Conservation (phyloP, 2,113 vertebrate species). For the Zosterops lateralis region DNA sequence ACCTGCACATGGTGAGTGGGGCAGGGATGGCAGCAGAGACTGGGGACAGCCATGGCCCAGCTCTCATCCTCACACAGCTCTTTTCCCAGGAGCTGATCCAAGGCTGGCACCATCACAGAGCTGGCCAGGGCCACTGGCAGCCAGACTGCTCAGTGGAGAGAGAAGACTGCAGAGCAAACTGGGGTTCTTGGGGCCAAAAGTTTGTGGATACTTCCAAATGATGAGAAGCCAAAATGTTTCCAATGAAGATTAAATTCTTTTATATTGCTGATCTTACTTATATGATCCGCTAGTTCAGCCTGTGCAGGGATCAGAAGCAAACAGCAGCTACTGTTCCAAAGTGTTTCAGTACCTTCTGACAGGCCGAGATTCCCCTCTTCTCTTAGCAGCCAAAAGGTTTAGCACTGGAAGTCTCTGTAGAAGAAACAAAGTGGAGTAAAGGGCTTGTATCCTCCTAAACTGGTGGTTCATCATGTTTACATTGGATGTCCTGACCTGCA, state of each 20-base stretch:
- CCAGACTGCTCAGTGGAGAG: not conserved
- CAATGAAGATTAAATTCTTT: not conserved
- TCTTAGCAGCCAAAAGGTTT: not conserved
- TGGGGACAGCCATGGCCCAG: not conserved
- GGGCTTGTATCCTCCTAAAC: not conserved
- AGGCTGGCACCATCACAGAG: not conserved
- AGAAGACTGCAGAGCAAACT: not conserved
- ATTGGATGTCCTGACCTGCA: not conserved
- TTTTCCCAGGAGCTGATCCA: not conserved
- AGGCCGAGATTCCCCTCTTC: not conserved
- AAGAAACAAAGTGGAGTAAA: not conserved
- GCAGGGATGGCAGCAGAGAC: not conserved
- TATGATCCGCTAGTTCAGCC: not conserved
- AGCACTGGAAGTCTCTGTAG: not conserved
- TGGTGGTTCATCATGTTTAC: not conserved
- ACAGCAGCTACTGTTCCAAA: not conserved
- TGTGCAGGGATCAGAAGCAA: not conserved
- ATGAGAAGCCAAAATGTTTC: not conserved
- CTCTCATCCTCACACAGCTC: not conserved
- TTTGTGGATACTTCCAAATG: not conserved
- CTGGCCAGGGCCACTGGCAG: fast-evolving
- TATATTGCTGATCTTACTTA: not conserved
- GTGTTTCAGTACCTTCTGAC: not conserved
- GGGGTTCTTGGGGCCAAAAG: not conserved
- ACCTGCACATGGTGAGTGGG: too few species aligned